Evolutionary conservation across 2,888 invertebrate genomes (phyloP), one percentile per base, ranked within the genome.

Genomic region (Drosophila antonietae): DNA sequence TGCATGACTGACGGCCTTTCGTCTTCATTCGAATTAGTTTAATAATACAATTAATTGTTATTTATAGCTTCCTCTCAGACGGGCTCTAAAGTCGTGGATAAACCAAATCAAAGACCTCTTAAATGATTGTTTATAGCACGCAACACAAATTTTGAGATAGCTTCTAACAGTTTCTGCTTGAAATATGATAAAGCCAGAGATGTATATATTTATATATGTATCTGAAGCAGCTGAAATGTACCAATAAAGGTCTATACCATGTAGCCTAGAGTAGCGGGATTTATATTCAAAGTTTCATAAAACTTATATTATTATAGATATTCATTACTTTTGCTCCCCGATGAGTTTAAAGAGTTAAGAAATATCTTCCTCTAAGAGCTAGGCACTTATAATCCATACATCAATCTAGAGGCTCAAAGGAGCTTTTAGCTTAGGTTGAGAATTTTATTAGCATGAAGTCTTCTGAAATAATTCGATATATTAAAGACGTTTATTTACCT

Each of bases 31-130:
- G 90, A 87, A 90, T 87, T 89, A 87, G 88, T 90, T 90, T 87
- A 90, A 90, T 90, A 88, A 81, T 75, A 86, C 90, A 86, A 86
- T 90, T 88, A 90, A 87, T 87, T 88, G 75, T 87, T 87, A 90
- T 87, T 87, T 87, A 87, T 87, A 76, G 89, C 86, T 87, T 87
- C 90, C 90, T 86, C 73, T 77, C 39, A 39, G 23, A 37, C 28
- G 15, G 31, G 61, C 66, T 67, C 68, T 59, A 57, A 55, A 18
- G 55, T 55, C 55, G 49, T 56, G 60, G 51, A 46, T 61, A 47
- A 51, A 39, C 41, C 52, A 64, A 68, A 65, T 35, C 56, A 33
- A 35, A 60, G 46, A 35, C 52, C 51, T 61, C 44, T 58, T 62
- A 85, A 88, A 82, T 80, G 87, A 60, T 76, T 69, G 77, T 79